Conservation (phyloP, 2,888 invertebrate genomes). For the Bombyx huttoni region DNA sequence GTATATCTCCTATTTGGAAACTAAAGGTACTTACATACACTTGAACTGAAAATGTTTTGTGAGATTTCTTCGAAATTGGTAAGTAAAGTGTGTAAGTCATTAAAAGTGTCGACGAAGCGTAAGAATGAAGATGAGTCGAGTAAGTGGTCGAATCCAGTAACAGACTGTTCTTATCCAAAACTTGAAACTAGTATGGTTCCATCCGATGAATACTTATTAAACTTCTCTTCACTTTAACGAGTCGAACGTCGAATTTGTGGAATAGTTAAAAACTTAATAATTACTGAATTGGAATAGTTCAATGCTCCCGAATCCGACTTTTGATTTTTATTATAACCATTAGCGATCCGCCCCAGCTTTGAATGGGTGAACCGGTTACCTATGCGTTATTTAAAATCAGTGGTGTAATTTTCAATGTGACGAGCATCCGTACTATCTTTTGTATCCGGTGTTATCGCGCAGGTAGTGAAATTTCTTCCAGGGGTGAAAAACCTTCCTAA, state of each 20-base stretch:
- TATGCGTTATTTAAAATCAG: too few relatives aligned
- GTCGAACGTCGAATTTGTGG: constrained; percentile 38
- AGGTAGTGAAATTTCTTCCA: too few relatives aligned
- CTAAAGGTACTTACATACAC: neutral
- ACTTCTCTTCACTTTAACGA: constrained; percentile 46
- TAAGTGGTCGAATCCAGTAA: constrained; percentile 49
- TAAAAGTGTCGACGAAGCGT: constrained; percentile 61
- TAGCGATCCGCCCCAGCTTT: too few relatives aligned
- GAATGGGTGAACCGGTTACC: too few relatives aligned
- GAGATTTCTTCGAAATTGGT: constrained; percentile 28
- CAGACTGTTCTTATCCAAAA: constrained; percentile 47
- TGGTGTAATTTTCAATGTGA: too few relatives aligned
- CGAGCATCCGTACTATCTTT: too few relatives aligned
- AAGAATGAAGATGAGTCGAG: constrained; percentile 42
- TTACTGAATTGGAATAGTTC: constrained; percentile 11
- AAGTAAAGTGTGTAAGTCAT: constrained; percentile 61
- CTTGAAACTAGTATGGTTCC: constrained; percentile 51
- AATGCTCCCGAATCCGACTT: constrained; percentile 6
- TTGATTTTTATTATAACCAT: too few relatives aligned
- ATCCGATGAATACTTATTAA: constrained; percentile 50
- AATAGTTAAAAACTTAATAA: constrained; percentile 29
- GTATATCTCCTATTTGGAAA: neutral
- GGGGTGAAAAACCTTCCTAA: too few relatives aligned
- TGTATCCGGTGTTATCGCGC: too few relatives aligned
- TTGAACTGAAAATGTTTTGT: neutral